Base-by-base conservation (phyloP, 2,888 invertebrate genomes). In the Aquatica leii region DNA sequence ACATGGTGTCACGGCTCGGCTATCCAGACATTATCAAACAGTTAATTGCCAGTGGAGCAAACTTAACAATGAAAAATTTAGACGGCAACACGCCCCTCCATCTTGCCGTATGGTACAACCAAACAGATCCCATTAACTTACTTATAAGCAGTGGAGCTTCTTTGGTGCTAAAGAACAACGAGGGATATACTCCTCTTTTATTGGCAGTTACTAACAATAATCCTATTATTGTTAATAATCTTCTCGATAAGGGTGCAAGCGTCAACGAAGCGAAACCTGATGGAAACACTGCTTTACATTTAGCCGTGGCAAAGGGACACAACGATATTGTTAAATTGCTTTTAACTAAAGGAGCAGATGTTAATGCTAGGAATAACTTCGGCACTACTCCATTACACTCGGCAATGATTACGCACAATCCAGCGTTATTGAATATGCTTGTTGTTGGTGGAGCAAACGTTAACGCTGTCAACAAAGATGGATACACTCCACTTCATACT, bases 121-220 rank as follows among this genome's bases (percentile, higher is more conserved):
- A 48, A 15, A 9, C 55, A 8, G 59, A 67, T 8, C 41, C 74
- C 4, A 61, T 70, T 9, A 40, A 50, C 14, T 3, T 59, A 37
- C 46, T 73, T 11, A 48, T 75, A 1, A 43, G 71, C 2, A 66
- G 70, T 40, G 55, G 64, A 35, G 73, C 72, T 1, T 66, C 71
- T 43, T 43, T 74, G 17, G 62, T 73, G 62, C 35, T 56, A 12
- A 41, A 48, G 5, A 74, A 75, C 54, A 31, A 41, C 5, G 73
- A 75, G 34, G 67, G 68, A 31, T 73, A 75, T 57, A 71, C 73
- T 6, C 70, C 74, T 5, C 54, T 75, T 4, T 73, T 74, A 46
- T 41, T 69, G 12, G 73, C 73, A 6, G 70, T 72, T 11, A 66
- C 49, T 31, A 49, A 43, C 14, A 61, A 62, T 34, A 14, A 20